These are phyloP conservation scores for Drosophila kohkoa DNA, from an alignment of 1,140 invertebrate genomes.

Conservation along the genomic window DNA sequence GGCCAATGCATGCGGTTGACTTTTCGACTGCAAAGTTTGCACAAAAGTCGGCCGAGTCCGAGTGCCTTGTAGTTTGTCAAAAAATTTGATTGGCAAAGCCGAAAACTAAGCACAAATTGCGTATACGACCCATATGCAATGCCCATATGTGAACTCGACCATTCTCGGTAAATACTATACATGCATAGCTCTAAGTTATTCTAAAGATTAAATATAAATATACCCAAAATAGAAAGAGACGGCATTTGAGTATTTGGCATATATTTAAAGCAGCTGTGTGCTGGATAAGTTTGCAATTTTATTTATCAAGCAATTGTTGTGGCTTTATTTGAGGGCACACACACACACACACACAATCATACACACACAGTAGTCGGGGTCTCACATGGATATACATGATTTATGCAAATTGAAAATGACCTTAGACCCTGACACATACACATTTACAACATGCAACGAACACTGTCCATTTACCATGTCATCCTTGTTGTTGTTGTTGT, in stretches of 20 bases:
- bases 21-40: conserved; percentile 45
- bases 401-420: conserved; percentile 81
- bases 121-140: conserved; percentile 15
- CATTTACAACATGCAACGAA: conserved; percentile 25
- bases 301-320: conserved; percentile 59
- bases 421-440: conserved; percentile 65
- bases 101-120: conserved; percentile 34
- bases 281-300: conserved; percentile 41
- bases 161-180: conserved; percentile 8
- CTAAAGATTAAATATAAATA: not conserved
- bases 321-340: conserved; percentile 46
- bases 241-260: not conserved
- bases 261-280: conserved; percentile 43
- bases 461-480: conserved; percentile 67
- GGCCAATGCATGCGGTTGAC: conserved; percentile 58
- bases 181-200: conserved; percentile 21
- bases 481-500: conserved; percentile 30
- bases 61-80: conserved; percentile 51
- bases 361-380: conserved; percentile 12
- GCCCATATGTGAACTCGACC: not conserved
- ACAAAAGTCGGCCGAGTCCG: conserved; percentile 27
- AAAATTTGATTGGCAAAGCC: conserved; percentile 40
- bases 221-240: too few species aligned
- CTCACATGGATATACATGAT: conserved; percentile 66
- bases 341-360: conserved; percentile 2